These are phyloP conservation scores for Centropristis striata DNA, from an alignment of 2,113 vertebrate genomes.

Conservation along the genomic window DNA sequence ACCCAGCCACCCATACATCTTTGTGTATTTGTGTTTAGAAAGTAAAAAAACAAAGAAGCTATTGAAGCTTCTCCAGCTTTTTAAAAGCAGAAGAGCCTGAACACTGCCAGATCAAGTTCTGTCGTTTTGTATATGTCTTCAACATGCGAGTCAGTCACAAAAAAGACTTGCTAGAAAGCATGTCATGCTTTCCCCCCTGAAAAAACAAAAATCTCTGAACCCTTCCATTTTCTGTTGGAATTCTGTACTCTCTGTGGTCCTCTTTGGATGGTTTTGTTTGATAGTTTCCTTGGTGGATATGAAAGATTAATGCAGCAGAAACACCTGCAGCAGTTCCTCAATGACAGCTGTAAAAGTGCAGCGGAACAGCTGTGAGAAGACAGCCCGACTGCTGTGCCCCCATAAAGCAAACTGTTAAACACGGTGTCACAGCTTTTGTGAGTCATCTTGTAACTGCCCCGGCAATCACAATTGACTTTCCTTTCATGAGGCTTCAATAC, in stretches of 20 bases:
- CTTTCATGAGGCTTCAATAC: constrained; percentile 36
- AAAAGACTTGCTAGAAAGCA: constrained; percentile 72
- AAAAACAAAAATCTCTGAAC: constrained; percentile 49
- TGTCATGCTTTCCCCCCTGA: constrained; percentile 6
- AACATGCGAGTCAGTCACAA: constrained; percentile 30
- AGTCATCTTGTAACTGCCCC: constrained; percentile 60
- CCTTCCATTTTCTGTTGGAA: constrained; percentile 56
- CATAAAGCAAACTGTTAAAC: constrained; percentile 68
- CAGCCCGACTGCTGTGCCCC: constrained; percentile 49
- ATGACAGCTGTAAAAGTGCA: constrained; percentile 78
- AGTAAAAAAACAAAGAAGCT: constrained; percentile 3
- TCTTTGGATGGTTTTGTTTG: constrained; percentile 75
- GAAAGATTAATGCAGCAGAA: constrained; percentile 81
- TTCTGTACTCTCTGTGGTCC: constrained; percentile 70
- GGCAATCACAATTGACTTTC: constrained; percentile 50
- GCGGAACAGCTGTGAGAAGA: constrained; percentile 71
- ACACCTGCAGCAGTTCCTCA: constrained; percentile 84
- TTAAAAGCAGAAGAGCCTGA: constrained; percentile 29
- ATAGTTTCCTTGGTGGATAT: constrained; percentile 79
- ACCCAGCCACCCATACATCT: neutral
- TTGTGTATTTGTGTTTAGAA: constrained; percentile 11
- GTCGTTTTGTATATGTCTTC: constrained; percentile 37
- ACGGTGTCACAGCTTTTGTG: constrained; percentile 55
- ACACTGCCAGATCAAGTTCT: constrained; percentile 13
- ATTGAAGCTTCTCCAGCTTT: constrained; percentile 23